These are phyloP conservation scores for Porites rus DNA, from an alignment of 92 coral and sea anemone species.

Conservation along the genomic window DNA sequence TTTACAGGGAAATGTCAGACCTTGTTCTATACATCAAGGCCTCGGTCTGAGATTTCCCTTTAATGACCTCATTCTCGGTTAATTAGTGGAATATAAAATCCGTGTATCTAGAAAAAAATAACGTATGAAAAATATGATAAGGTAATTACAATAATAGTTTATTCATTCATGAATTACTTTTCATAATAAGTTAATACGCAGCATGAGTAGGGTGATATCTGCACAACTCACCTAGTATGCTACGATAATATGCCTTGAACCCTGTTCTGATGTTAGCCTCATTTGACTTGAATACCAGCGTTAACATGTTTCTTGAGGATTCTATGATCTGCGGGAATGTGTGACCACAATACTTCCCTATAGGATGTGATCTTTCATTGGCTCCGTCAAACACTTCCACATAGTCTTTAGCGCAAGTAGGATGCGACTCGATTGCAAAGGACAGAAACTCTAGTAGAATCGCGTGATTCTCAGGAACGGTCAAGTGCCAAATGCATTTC, in stretches of 20 bases:
- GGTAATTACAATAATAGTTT: too few species aligned
- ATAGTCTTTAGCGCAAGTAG: slow-evolving; percentile 69
- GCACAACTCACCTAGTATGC: slow-evolving; percentile 31
- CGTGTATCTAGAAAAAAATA: too few species aligned
- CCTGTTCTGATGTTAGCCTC: slow-evolving; percentile 47
- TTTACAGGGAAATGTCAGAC: too few species aligned
- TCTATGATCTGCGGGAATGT: slow-evolving; percentile 57
- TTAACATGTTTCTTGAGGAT: slow-evolving; percentile 61
- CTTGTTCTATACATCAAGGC: too few species aligned
- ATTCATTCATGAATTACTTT: too few species aligned
- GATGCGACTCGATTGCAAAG: slow-evolving; percentile 56
- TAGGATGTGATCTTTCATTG: background rate
- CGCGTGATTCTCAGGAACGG: slow-evolving; percentile 56
- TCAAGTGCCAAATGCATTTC: slow-evolving; percentile 71
- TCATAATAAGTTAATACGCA: too few species aligned
- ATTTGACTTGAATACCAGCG: slow-evolving; percentile 66
- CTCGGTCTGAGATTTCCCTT: too few species aligned
- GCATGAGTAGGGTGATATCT: background rate
- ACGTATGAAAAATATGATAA: too few species aligned
- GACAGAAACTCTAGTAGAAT: slow-evolving; percentile 65
- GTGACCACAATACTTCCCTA: slow-evolving; percentile 84
- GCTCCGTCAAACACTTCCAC: slow-evolving; percentile 76
- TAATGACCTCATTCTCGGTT: too few species aligned
- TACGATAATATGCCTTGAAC: slow-evolving; percentile 57
- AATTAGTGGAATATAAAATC: too few species aligned